Percentiles rank a stretch among this genome's conserved stretches.
Conservation (phyloP, 2,797 vertebrate genomes). For the Chrysolophus pictus region DNA sequence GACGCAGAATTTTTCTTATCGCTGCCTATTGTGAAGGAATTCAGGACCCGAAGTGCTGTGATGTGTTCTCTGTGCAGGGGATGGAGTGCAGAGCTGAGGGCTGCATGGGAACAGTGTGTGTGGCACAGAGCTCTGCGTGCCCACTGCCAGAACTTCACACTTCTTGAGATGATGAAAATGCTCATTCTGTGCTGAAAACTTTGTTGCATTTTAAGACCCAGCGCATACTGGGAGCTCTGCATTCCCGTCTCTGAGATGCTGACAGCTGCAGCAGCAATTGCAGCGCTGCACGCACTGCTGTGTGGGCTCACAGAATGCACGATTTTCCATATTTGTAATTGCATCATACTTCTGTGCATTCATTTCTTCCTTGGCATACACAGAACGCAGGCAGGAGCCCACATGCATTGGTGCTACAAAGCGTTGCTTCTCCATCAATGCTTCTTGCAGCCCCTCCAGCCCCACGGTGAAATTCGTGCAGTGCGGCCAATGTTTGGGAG, state of each 20-base stretch:
- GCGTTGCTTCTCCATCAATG: background rate
- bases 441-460: background rate
- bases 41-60: background rate
- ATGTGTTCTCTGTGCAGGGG: background rate
- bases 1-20: background rate
- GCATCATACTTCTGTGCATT: conserved; percentile 29
- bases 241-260: too few relatives aligned
- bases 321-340: conserved; percentile 41
- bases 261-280: too few relatives aligned
- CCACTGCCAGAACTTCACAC: too few relatives aligned
- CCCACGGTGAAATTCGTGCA: too few relatives aligned
- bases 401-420: background rate
- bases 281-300: too few relatives aligned
- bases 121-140: too few relatives aligned
- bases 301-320: background rate
- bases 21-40: background rate
- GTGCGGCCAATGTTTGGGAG: background rate
- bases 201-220: too few relatives aligned
- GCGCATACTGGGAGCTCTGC: too few relatives aligned
- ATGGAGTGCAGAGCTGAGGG: background rate
- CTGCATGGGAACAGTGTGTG: background rate
- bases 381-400: background rate
- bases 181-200: too few relatives aligned
- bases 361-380: background rate
- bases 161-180: too few relatives aligned